A percentile compares a stretch with the other conserved stretches of the same genome.
phyloP scores from a whole-genome alignment of 1,140 invertebrate species.

The Berghia stephanieae region DNA sequence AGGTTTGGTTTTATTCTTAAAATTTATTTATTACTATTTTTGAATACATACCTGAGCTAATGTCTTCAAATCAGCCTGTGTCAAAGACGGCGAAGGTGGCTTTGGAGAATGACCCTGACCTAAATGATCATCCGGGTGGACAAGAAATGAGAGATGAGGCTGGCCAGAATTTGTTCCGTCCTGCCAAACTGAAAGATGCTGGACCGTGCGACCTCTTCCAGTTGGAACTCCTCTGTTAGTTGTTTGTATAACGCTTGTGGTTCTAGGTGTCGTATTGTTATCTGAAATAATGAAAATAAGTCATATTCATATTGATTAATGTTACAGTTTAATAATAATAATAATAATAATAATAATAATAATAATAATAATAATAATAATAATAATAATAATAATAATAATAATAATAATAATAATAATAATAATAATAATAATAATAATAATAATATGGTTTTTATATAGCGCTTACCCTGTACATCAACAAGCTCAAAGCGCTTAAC shows the following conservation, averaged over 20 bases:
- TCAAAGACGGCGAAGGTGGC: background rate
- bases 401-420: background rate
- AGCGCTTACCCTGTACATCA: too few relatives aligned
- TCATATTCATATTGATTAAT: too few relatives aligned
- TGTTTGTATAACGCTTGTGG: conserved; percentile 21
- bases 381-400: background rate
- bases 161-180: background rate
- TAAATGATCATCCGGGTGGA: conserved; percentile 25
- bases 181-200: conserved; percentile 23
- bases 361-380: background rate
- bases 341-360: background rate
- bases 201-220: conserved; percentile 1
- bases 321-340: background rate
- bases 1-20: background rate
- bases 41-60: conserved; percentile 13
- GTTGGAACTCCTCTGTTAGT: conserved; percentile 26
- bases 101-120: background rate
- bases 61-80: conserved; percentile 6
- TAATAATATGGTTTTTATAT: too few relatives aligned
- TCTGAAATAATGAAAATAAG: conserved; percentile 13
- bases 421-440: background rate
- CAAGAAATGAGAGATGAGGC: conserved; percentile 18
- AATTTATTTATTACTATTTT: background rate
- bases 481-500: too few relatives aligned
- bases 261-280: conserved; percentile 17